A percentile compares a stretch with the other conserved stretches of the same genome.
Conservation (phyloP, 2,113 vertebrate genomes). For the Pagrus major region DNA sequence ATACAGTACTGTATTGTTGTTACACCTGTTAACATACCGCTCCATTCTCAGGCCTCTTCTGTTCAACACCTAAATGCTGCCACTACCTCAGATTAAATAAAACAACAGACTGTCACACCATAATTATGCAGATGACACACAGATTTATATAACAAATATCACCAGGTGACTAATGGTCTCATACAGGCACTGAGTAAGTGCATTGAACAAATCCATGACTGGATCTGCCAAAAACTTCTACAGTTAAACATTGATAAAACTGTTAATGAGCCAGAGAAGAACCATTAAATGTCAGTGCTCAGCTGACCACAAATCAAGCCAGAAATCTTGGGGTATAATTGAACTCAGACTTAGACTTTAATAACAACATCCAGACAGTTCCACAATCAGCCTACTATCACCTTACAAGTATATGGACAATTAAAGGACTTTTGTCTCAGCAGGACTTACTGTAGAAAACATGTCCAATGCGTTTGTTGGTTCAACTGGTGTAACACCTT, state of each 20-base stretch:
- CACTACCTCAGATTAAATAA: not conserved
- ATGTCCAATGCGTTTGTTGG: not conserved
- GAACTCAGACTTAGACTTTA: not conserved
- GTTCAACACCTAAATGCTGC: not conserved
- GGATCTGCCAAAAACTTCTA: not conserved
- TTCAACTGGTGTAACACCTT: not conserved
- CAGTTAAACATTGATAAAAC: not conserved
- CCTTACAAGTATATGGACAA: not conserved
- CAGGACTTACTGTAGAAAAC: not conserved
- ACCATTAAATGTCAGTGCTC: no score
- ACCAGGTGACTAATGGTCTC: not conserved
- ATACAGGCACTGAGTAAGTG: not conserved
- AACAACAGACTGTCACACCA: not conserved
- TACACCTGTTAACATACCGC: not conserved
- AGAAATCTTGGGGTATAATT: not conserved
- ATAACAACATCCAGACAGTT: not conserved
- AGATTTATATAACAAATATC: not conserved
- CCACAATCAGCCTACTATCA: not conserved
- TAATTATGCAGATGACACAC: slow-evolving; percentile 11
- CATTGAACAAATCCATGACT: not conserved
- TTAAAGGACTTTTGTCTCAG: not conserved
- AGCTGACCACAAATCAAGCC: not conserved
- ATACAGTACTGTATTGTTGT: not conserved
- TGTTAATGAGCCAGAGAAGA: not conserved
- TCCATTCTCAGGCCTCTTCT: not conserved